Conservation (phyloP, 2,113 vertebrate genomes). For the Ochotona curzoniae region DNA sequence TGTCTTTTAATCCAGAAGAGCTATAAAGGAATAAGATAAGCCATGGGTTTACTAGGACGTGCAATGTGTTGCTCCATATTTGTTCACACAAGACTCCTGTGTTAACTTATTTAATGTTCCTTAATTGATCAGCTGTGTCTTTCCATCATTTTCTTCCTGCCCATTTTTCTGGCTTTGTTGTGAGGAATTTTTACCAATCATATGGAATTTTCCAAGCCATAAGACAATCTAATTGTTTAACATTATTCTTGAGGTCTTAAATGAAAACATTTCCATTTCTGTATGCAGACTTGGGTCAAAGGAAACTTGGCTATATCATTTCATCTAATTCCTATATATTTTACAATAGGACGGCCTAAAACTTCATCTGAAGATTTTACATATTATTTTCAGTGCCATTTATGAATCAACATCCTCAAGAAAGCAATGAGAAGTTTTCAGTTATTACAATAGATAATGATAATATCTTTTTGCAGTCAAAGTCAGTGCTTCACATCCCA, state of each 20-base stretch:
- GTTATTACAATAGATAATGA: constrained; percentile 17
- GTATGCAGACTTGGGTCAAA: neutral
- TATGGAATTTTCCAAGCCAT: neutral
- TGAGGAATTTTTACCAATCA: neutral
- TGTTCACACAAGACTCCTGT: neutral
- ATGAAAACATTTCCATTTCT: neutral
- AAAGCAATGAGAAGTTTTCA: neutral
- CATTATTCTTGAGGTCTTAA: neutral
- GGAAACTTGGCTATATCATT: neutral
- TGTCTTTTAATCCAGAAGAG: neutral
- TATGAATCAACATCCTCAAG: constrained; percentile 53
- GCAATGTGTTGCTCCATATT: neutral
- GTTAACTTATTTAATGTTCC: neutral
- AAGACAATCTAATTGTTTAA: neutral
- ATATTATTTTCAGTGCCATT: neutral
- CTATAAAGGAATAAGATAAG: neutral
- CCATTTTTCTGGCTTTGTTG: neutral
- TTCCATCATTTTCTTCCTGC: neutral
- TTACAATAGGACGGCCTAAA: constrained; percentile 55
- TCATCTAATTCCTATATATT: constrained; percentile 2
- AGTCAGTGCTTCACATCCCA: neutral
- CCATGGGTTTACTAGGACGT: neutral
- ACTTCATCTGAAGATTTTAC: constrained; percentile 18
- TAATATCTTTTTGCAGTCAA: neutral
- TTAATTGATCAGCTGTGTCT: neutral